Evolutionary conservation across 2,888 invertebrate species (phyloP).

Genomic region (Scaptomyza caliginosa): DNA sequence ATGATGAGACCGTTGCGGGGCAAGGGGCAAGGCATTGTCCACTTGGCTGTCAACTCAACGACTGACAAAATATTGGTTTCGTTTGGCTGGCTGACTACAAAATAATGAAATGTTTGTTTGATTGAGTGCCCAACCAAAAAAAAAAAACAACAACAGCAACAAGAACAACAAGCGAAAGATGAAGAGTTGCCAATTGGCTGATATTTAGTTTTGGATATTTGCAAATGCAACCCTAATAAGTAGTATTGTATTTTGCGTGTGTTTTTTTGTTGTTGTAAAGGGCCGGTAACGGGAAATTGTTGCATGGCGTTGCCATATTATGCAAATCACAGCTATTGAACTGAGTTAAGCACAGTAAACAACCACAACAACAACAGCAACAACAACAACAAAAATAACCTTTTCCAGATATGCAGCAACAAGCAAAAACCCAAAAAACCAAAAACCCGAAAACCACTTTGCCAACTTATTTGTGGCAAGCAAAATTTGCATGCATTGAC

Average conservation of each 20-base stretch:
- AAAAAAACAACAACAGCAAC: neutral
- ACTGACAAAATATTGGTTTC: constrained; percentile 53
- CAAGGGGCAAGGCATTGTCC: neutral
- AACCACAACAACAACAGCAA: constrained; percentile 35
- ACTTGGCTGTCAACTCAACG: constrained; percentile 19
- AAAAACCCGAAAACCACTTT: constrained; percentile 65
- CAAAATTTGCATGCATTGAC: constrained; percentile 69
- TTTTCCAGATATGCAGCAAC: constrained; percentile 8
- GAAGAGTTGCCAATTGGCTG: constrained; percentile 14
- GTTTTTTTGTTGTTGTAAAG: constrained; percentile 15
- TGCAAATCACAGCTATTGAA: constrained; percentile 70
- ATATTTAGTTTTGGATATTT: constrained; percentile 45
- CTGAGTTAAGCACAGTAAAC: constrained; percentile 55
- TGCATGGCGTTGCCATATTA: constrained; percentile 69
- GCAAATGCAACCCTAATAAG: constrained; percentile 58
- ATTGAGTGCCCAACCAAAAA: constrained; percentile 32
- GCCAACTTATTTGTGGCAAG: constrained; percentile 75
- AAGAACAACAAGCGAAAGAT: neutral
- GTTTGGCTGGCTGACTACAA: constrained; percentile 42
- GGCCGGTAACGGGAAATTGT: constrained; percentile 63
- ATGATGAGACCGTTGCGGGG: neutral
- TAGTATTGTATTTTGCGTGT: constrained; percentile 17
- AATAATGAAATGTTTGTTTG: constrained; percentile 68
- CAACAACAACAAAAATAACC: constrained; percentile 16
- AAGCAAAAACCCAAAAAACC: constrained; percentile 43